These are phyloP conservation scores for Crematogaster levior DNA, from an alignment of 2,888 invertebrate species.

Conservation along the genomic window DNA sequence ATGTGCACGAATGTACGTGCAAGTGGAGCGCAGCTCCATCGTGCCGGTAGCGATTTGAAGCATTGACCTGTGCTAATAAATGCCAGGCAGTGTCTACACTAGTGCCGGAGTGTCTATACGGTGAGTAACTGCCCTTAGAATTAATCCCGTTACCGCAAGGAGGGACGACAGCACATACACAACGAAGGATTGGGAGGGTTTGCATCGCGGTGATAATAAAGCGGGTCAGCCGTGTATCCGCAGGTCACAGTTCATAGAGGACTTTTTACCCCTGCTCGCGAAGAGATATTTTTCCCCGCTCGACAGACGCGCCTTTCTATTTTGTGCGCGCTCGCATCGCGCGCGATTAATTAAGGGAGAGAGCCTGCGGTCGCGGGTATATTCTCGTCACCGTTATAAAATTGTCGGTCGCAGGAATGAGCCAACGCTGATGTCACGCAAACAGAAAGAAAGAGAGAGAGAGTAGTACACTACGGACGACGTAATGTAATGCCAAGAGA, in stretches of 20 bases:
- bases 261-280: conserved; percentile 11
- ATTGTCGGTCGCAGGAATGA: conserved; percentile 45
- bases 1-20: background rate
- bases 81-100: conserved; percentile 62
- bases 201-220: background rate
- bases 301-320: conserved; percentile 46
- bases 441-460: too few species aligned
- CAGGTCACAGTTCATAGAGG: conserved; percentile 38
- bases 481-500: background rate
- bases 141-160: conserved; percentile 61
- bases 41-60: conserved; percentile 61
- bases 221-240: conserved; percentile 46
- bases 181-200: background rate
- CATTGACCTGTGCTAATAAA: conserved; percentile 78
- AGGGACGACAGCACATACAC: background rate
- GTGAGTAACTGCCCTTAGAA: conserved; percentile 68
- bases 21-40: conserved; percentile 47
- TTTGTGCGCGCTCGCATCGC: conserved; percentile 34
- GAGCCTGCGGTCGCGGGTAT: conserved; percentile 8
- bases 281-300: conserved; percentile 18
- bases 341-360: conserved; percentile 46
- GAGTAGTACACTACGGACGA: conserved; percentile 9
- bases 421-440: conserved; percentile 28
- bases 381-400: conserved; percentile 45
- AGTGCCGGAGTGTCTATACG: conserved; percentile 46